Evolutionary conservation across 2,797 vertebrate genomes (phyloP).

Genomic region (Sebastes oblongus): DNA sequence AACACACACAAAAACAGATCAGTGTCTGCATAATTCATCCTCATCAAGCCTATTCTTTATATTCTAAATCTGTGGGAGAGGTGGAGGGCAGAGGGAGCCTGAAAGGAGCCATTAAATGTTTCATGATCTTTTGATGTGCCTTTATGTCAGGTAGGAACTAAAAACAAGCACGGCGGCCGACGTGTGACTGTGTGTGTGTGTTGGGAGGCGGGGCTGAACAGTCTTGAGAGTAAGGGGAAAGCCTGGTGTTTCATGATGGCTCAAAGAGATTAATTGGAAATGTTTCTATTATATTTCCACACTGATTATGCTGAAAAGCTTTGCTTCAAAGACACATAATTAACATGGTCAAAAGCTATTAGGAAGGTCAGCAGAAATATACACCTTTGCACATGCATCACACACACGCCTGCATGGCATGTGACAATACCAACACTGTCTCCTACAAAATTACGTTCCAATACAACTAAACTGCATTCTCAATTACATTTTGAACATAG

Average conservation of each 20-base stretch:
- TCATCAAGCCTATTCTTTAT: conserved; percentile 35
- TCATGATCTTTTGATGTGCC: conserved; percentile 49
- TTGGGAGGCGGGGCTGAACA: neutral
- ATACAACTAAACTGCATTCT: no score
- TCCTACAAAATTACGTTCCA: no score
- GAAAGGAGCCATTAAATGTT: conserved; percentile 48
- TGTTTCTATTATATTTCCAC: conserved; percentile 19
- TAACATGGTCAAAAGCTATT: conserved; percentile 29
- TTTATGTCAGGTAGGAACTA: conserved; percentile 4
- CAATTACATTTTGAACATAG: no score
- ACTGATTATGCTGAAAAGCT: conserved; percentile 23
- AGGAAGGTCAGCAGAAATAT: neutral
- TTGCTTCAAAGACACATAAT: conserved; percentile 55
- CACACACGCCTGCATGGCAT: neutral
- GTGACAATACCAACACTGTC: neutral
- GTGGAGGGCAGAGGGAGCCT: neutral
- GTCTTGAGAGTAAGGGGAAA: neutral
- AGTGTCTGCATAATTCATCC: conserved; percentile 60
- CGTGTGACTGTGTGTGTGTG: neutral
- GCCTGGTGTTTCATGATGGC: neutral
- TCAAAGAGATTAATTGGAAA: conserved; percentile 28
- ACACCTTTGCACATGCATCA: neutral
- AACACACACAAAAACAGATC: conserved; percentile 13
- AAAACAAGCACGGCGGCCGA: neutral
- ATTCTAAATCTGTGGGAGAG: conserved; percentile 18